Conservation (phyloP, 2,888 invertebrate genomes). For the Ochropacha duplaris region DNA sequence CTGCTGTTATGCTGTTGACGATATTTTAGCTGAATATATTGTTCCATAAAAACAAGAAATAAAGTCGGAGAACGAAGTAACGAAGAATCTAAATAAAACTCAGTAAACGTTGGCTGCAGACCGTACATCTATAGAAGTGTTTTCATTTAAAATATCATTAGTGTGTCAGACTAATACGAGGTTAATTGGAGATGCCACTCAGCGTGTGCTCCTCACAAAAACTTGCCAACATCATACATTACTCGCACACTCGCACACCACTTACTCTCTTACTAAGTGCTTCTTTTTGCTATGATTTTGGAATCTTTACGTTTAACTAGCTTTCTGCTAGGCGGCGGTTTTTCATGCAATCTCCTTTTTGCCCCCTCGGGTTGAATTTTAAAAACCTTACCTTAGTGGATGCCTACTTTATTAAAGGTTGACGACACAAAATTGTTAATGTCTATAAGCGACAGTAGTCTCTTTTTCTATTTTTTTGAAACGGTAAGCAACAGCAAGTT, state of each 20-base stretch:
- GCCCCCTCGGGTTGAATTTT: too few relatives aligned
- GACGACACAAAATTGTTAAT: too few relatives aligned
- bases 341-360: too few relatives aligned
- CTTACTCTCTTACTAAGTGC: not conserved
- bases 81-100: not conserved
- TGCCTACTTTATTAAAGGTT: too few relatives aligned
- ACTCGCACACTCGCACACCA: conserved; percentile 9
- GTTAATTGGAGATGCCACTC: conserved; percentile 52
- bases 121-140: conserved; percentile 32
- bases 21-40: too few relatives aligned
- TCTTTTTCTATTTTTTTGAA: too few relatives aligned
- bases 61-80: not conserved
- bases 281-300: not conserved
- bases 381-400: too few relatives aligned
- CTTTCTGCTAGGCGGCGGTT: too few relatives aligned
- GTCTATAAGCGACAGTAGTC: too few relatives aligned
- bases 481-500: too few relatives aligned
- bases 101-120: conserved; percentile 13
- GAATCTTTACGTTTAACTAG: not conserved
- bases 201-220: conserved; percentile 25
- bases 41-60: too few relatives aligned
- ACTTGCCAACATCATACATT: conserved; percentile 23
- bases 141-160: conserved; percentile 61
- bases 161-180: conserved; percentile 49
- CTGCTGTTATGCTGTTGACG: too few relatives aligned